A percentile compares a stretch with the other conserved stretches of the same genome.
Evolutionary conservation across 2,797 vertebrate species (phyloP).

Genomic region (Mormyrus proboscirostris): DNA sequence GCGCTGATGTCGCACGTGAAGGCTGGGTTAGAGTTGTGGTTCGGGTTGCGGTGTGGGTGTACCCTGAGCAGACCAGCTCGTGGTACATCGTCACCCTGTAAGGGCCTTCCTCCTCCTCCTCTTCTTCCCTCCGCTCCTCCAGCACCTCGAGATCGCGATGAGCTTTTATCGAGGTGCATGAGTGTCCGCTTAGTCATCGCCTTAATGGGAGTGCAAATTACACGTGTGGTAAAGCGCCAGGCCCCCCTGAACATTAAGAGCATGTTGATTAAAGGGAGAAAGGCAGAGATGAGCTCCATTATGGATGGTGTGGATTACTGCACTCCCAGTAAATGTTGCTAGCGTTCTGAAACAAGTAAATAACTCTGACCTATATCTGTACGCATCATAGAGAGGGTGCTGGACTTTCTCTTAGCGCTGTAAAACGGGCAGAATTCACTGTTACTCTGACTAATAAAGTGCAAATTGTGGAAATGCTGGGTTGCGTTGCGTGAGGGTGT

Average conservation of each 20-base stretch:
- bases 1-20: background rate
- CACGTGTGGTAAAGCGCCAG: background rate
- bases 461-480: background rate
- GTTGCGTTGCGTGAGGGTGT: background rate
- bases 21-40: background rate
- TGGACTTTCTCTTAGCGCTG: background rate
- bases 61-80: background rate
- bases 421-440: background rate
- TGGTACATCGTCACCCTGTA: background rate
- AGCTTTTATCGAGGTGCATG: conserved; percentile 31
- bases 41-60: background rate
- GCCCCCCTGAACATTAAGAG: background rate
- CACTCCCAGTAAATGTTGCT: background rate
- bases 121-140: background rate
- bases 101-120: too few species aligned
- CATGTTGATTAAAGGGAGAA: conserved; percentile 5
- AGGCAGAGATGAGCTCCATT: background rate
- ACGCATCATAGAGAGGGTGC: background rate
- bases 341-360: background rate
- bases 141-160: conserved; percentile 15
- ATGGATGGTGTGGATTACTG: background rate
- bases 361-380: background rate
- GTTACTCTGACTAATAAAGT: background rate
- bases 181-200: conserved; percentile 23
- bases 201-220: conserved; percentile 20